phyloP scores from a whole-genome alignment of 2,888 invertebrate genomes.

The Apocheima hispidaria region DNA sequence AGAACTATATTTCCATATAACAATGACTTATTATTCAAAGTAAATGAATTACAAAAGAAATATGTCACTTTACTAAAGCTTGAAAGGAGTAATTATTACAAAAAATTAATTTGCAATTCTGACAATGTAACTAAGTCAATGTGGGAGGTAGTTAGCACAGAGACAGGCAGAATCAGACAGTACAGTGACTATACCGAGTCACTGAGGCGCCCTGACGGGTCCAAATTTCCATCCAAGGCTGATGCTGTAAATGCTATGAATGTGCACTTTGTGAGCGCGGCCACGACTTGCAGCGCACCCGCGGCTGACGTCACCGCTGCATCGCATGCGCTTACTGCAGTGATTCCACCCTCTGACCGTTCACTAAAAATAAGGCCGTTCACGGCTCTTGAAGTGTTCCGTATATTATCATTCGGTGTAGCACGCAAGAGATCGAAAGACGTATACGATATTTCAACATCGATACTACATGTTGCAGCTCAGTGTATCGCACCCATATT shows the following conservation, averaged over 20 bases:
- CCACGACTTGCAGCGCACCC: too few relatives aligned
- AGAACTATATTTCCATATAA: too few relatives aligned
- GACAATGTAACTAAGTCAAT: not conserved
- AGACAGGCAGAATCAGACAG: not conserved
- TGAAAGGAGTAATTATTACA: not conserved
- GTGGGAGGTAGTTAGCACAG: not conserved
- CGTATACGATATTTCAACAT: conserved; percentile 13
- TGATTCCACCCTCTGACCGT: not conserved
- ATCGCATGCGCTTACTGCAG: not conserved
- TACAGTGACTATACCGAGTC: not conserved
- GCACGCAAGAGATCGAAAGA: conserved; percentile 6
- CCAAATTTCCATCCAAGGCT: not conserved
- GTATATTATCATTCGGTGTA: not conserved
- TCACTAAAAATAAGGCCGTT: conserved; percentile 1
- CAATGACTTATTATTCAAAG: not conserved
- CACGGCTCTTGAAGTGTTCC: not conserved
- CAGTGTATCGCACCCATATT: not conserved
- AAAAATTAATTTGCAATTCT: not conserved
- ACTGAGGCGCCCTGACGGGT: not conserved
- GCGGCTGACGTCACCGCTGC: too few relatives aligned
- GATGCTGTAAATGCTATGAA: not conserved
- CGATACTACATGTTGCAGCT: not conserved
- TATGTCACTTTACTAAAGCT: not conserved
- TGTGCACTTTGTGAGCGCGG: too few relatives aligned
- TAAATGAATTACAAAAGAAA: not conserved